Evolutionary conservation across 2,113 vertebrate genomes (phyloP).

Genomic region (Salvelinus fontinalis): DNA sequence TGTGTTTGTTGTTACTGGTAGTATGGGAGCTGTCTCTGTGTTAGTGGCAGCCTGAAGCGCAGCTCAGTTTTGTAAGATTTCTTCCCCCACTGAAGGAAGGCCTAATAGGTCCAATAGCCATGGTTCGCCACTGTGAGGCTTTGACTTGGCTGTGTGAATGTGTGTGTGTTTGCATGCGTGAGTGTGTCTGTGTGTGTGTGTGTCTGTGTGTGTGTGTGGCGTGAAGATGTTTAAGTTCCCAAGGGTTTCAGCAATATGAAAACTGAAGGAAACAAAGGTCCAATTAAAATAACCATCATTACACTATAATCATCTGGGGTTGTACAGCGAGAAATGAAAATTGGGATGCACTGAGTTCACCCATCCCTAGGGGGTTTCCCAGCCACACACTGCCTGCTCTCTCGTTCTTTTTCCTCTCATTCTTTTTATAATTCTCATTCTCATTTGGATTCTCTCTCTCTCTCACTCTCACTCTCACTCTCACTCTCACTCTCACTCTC

Average conservation of each 20-base stretch:
- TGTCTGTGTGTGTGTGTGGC: background rate
- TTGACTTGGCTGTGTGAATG: background rate
- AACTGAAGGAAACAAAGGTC: constrained; percentile 55
- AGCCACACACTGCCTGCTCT: background rate
- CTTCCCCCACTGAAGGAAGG: too few species aligned
- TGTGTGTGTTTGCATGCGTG: constrained; percentile 26
- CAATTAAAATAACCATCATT: constrained; percentile 69
- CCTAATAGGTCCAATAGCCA: too few species aligned
- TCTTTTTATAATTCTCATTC: background rate
- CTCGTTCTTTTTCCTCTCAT: constrained; percentile 31
- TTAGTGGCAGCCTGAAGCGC: too few species aligned
- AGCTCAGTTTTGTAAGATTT: too few species aligned
- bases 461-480: background rate
- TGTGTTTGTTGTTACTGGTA: too few species aligned
- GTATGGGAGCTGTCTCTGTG: too few species aligned
- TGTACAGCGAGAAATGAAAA: constrained; percentile 69
- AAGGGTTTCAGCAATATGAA: constrained; percentile 31
- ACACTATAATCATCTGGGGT: constrained; percentile 65
- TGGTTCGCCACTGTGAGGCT: background rate
- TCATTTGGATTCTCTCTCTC: background rate
- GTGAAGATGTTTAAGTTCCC: constrained; percentile 16
- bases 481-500: too few species aligned
- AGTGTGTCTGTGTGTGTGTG: constrained; percentile 8
- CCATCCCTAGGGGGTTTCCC: constrained; percentile 53
- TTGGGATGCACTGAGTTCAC: constrained; percentile 57